A percentile compares a stretch with the other conserved stretches of the same genome.
Conservation (phyloP, 2,888 invertebrate genomes). For the Muscina levida region DNA sequence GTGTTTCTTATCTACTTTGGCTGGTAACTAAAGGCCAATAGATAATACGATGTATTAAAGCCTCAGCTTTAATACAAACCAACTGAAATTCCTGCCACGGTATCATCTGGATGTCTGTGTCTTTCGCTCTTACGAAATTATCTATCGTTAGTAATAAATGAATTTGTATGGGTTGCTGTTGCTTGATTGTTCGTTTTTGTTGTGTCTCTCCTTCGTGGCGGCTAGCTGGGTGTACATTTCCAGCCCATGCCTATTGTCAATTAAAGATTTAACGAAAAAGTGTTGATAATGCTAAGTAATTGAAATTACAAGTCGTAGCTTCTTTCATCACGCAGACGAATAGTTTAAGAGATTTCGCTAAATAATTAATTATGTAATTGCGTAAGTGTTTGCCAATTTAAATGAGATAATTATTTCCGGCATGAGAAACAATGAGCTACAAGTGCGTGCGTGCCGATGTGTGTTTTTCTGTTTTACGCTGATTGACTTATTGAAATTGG, state of each 20-base stretch:
- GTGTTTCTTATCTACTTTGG: not conserved
- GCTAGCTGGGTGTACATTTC: too few species aligned
- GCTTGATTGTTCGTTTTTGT: too few species aligned
- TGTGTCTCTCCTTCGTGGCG: too few species aligned
- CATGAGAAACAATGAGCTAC: not conserved
- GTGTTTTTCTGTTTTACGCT: not conserved
- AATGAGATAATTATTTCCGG: slow-evolving; percentile 4
- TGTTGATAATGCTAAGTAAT: slow-evolving; percentile 9
- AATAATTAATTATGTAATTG: slow-evolving; percentile 9
- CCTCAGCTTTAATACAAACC: not conserved
- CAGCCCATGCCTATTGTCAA: too few species aligned
- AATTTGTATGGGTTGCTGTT: too few species aligned
- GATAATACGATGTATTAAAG: not conserved
- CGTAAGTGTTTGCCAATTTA: not conserved
- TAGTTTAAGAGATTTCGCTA: not conserved
- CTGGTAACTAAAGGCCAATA: not conserved
- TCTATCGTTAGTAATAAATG: too few species aligned
- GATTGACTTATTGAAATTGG: slow-evolving; percentile 16
- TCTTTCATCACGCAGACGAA: not conserved
- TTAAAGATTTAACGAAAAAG: not conserved
- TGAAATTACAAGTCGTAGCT: not conserved
- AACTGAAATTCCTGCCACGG: too few species aligned
- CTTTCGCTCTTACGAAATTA: too few species aligned
- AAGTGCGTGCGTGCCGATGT: not conserved
- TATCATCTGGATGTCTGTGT: too few species aligned